A percentile compares a stretch with the other conserved stretches of the same genome.
Conservation (phyloP, 1,140 invertebrate species). For the Saccostrea glomerata region DNA sequence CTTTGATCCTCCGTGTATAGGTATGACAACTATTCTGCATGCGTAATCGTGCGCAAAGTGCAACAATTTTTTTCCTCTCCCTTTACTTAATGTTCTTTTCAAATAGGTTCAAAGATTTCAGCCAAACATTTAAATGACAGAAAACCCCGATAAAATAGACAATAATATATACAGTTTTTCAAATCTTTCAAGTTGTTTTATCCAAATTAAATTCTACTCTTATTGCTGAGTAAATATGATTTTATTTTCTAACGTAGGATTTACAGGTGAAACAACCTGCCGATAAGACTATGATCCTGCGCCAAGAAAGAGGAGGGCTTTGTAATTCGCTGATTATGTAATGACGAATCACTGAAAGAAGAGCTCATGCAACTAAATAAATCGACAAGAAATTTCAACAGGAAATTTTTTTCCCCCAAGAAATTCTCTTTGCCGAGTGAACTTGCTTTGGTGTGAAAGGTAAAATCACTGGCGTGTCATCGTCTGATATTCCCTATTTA, state of each 20-base stretch:
- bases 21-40: constrained; percentile 24
- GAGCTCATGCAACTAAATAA: constrained; percentile 4
- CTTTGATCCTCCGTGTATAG: neutral
- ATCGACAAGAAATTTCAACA: neutral
- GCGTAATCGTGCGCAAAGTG: constrained; percentile 18
- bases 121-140: neutral
- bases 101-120: neutral
- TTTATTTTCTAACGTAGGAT: neutral
- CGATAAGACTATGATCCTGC: constrained; percentile 8
- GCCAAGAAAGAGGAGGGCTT: constrained; percentile 31
- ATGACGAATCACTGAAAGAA: constrained; percentile 1
- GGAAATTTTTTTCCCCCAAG: neutral
- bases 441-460: constrained; percentile 29
- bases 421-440: constrained; percentile 23
- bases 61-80: neutral
- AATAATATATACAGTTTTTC: neutral
- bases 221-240: neutral
- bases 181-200: constrained; percentile 3
- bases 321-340: constrained; percentile 33
- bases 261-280: constrained; percentile 19
- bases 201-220: neutral
- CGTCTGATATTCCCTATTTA: constrained; percentile 28
- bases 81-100: no score
- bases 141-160: neutral
- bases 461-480: constrained; percentile 17